Evolutionary conservation across 2,797 vertebrate species (phyloP).

Genomic region (Pseudochirops cupreus): DNA sequence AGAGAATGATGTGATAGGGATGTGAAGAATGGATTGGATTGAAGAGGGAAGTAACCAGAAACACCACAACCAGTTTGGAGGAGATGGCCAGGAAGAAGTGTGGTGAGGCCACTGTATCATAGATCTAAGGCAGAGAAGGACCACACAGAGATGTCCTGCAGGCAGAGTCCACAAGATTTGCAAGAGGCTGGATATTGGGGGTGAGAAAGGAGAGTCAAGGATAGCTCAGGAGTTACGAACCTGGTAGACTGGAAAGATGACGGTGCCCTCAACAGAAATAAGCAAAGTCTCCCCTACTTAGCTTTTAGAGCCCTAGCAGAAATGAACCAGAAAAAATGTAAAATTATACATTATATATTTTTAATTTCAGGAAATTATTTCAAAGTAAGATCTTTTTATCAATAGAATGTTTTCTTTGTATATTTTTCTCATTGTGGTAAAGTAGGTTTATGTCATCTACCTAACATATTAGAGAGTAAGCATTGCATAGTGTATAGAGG

Average conservation of each 20-base stretch:
- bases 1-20: too few relatives aligned
- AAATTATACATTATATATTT: slow-evolving; percentile 68
- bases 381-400: background rate
- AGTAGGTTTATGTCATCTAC: background rate
- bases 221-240: background rate
- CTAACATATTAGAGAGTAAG: background rate
- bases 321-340: slow-evolving; percentile 67
- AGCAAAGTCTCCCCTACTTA: slow-evolving; percentile 37
- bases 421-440: slow-evolving; percentile 24
- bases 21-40: too few relatives aligned
- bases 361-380: slow-evolving; percentile 59
- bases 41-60: too few relatives aligned
- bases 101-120: too few relatives aligned
- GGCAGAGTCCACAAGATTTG: too few relatives aligned
- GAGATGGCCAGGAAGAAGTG: too few relatives aligned
- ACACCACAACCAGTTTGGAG: too few relatives aligned
- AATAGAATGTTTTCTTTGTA: slow-evolving; percentile 35
- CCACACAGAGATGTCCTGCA: too few relatives aligned
- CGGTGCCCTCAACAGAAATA: background rate
- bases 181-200: too few relatives aligned
- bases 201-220: too few relatives aligned
- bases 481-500: background rate
- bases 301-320: slow-evolving; percentile 71
- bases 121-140: too few relatives aligned
- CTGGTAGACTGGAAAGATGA: background rate